phyloP scores from a whole-genome alignment of 2,797 vertebrate genomes.

The Hafferia zeledoni region DNA sequence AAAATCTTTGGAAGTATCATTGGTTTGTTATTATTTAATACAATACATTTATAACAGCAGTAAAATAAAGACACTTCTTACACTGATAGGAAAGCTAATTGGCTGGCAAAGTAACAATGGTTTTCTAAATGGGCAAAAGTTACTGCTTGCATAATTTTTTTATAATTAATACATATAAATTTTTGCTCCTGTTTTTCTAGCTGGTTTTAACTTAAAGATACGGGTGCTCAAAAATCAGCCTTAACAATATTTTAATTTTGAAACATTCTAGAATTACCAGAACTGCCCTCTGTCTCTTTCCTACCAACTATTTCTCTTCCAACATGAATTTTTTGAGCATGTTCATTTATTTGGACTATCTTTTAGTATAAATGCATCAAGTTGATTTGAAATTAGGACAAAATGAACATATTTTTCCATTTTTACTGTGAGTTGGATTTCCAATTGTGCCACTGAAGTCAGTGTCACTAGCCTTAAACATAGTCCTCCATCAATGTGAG shows the following conservation, averaged over 20 bases:
- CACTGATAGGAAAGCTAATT: neutral
- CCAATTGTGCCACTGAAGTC: neutral
- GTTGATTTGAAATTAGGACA: neutral
- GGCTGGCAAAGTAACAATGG: neutral
- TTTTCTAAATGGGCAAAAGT: neutral
- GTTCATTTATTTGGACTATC: neutral
- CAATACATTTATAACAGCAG: conserved; percentile 36
- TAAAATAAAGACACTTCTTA: conserved; percentile 31
- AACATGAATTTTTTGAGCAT: neutral
- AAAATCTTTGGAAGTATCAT: neutral
- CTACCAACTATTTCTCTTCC: neutral
- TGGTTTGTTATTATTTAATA: neutral
- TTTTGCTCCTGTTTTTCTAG: neutral
- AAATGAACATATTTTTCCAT: neutral
- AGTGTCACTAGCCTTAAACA: neutral
- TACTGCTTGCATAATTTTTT: neutral
- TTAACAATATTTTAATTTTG: neutral
- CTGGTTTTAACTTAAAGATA: neutral
- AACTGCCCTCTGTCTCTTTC: neutral
- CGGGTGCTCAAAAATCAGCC: neutral
- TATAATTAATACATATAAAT: neutral
- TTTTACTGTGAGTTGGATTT: neutral
- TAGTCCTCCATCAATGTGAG: neutral
- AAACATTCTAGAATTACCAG: neutral
- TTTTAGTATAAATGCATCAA: neutral